phyloP scores from a whole-genome alignment of 2,113 vertebrate genomes.

The Origma solitaria region DNA sequence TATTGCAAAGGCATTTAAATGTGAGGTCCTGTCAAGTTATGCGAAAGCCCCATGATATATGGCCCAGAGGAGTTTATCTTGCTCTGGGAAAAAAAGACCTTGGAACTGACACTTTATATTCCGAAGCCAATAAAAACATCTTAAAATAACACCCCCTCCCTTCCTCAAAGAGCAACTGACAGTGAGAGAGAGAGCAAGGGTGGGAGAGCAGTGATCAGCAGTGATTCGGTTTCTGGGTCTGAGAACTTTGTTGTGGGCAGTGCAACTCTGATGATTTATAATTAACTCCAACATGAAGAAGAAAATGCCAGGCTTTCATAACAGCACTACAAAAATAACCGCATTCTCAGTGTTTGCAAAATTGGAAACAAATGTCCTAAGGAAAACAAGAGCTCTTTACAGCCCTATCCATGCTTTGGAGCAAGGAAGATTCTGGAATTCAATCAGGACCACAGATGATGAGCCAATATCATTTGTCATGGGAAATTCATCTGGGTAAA shows the following conservation, averaged over 20 bases:
- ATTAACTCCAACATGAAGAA: conserved; percentile 86
- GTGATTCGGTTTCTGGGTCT: conserved; percentile 78
- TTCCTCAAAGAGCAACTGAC: conserved; percentile 69
- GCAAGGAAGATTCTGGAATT: conserved; percentile 74
- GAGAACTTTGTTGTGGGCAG: conserved; percentile 82
- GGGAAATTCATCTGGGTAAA: conserved; percentile 86
- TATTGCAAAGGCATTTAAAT: conserved; percentile 74
- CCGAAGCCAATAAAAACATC: conserved; percentile 91
- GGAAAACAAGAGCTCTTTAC: conserved; percentile 77
- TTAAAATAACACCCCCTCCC: conserved; percentile 87
- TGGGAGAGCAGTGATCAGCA: conserved; percentile 71
- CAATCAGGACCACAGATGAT: conserved; percentile 79
- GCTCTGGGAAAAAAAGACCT: conserved; percentile 91
- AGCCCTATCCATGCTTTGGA: conserved; percentile 73
- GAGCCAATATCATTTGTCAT: conserved; percentile 86
- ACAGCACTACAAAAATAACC: conserved; percentile 83
- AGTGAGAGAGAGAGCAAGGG: conserved; percentile 69
- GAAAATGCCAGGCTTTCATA: conserved; percentile 89
- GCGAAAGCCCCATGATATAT: conserved; percentile 83
- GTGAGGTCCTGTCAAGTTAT: conserved; percentile 80
- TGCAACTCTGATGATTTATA: conserved; percentile 77
- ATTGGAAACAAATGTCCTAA: conserved; percentile 90
- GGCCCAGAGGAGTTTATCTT: conserved; percentile 87
- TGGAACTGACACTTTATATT: conserved; percentile 84
- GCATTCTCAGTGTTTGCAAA: conserved; percentile 77